These are phyloP conservation scores for Amaurobius ferox DNA, from an alignment of 2,888 invertebrate genomes.

Conservation along the genomic window DNA sequence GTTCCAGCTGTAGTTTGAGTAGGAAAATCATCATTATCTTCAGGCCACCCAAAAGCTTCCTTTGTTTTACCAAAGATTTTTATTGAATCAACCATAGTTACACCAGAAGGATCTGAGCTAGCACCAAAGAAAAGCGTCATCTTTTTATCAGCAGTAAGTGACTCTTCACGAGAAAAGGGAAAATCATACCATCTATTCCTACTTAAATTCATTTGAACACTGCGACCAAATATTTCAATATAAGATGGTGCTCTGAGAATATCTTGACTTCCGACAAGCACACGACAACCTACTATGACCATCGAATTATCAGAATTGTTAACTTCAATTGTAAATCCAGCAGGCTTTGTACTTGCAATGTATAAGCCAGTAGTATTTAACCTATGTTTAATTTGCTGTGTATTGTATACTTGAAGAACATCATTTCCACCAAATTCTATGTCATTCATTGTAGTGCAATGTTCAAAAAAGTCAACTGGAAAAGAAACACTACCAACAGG, in stretches of 20 bases:
- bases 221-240: constrained; percentile 87
- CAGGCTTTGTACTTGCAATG: constrained; percentile 92
- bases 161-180: constrained; percentile 95
- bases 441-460: constrained; percentile 92
- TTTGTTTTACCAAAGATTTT: constrained; percentile 96
- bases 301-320: constrained; percentile 90
- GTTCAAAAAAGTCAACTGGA: constrained; percentile 98
- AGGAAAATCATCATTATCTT: constrained; percentile 88
- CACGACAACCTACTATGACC: constrained; percentile 92
- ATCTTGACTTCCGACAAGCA: constrained; percentile 90
- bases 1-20: constrained; percentile 40
- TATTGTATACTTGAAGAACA: constrained; percentile 94
- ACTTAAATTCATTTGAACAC: constrained; percentile 83
- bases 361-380: constrained; percentile 91
- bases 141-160: constrained; percentile 92
- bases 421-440: constrained; percentile 97
- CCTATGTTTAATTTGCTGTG: constrained; percentile 93
- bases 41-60: constrained; percentile 97
- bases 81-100: constrained; percentile 94
- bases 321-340: constrained; percentile 92
- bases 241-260: constrained; percentile 86
- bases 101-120: constrained; percentile 83
- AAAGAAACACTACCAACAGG: constrained; percentile 84
- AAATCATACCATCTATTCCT: constrained; percentile 96
- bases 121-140: constrained; percentile 77